Evolutionary conservation across 2,113 vertebrate genomes (phyloP).

Genomic region (Oryzias celebensis): DNA sequence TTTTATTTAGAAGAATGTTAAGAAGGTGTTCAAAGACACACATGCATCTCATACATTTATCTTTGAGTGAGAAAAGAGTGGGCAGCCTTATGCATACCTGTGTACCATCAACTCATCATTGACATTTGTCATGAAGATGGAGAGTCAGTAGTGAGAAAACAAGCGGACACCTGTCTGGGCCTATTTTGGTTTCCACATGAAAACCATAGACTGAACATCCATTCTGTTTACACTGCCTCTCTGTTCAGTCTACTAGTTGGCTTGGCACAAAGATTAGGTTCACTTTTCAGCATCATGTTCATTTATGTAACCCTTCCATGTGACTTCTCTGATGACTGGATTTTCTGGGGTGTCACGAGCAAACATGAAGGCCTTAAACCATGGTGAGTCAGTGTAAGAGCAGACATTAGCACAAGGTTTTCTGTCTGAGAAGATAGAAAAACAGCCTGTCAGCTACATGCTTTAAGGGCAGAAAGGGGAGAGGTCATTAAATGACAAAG

Average conservation of each 20-base stretch:
- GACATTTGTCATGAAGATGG: constrained; percentile 65
- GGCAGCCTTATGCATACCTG: constrained; percentile 62
- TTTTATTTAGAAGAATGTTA: too few species aligned
- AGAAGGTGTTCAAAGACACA: too few species aligned
- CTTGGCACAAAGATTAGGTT: constrained; percentile 45
- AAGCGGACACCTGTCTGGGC: constrained; percentile 70
- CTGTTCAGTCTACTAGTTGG: constrained; percentile 49
- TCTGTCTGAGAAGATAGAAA: constrained; percentile 16
- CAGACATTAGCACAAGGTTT: not conserved
- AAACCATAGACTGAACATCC: constrained; percentile 68
- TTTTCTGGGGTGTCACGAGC: constrained; percentile 28
- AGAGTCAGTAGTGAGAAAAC: constrained; percentile 71
- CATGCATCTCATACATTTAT: constrained; percentile 40
- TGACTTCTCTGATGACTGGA: constrained; percentile 31
- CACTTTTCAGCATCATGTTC: constrained; percentile 63
- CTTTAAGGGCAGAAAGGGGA: constrained; percentile 33
- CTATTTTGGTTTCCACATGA: constrained; percentile 73
- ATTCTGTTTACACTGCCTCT: constrained; percentile 62
- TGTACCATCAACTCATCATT: constrained; percentile 40
- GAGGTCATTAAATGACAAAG: not conserved
- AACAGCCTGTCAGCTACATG: constrained; percentile 24
- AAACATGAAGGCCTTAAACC: constrained; percentile 33
- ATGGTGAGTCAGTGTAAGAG: constrained; percentile 30
- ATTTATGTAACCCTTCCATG: constrained; percentile 56
- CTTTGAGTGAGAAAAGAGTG: constrained; percentile 39